phyloP scores from a whole-genome alignment of 2,888 invertebrate species.

The Acheta domesticus region DNA sequence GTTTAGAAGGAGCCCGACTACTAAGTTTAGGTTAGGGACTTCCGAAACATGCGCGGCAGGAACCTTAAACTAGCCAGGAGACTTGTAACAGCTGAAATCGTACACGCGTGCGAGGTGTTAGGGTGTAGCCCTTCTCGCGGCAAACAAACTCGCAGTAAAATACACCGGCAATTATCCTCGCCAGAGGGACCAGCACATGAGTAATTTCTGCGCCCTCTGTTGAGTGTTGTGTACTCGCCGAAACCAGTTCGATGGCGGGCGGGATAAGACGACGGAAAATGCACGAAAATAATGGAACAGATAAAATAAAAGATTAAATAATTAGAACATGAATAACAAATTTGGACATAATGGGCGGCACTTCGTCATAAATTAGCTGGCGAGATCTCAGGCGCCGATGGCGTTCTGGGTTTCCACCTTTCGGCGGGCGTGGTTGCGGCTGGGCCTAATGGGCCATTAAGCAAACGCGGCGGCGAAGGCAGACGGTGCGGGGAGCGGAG shows the following conservation, averaged over 20 bases:
- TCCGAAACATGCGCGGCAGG: background rate
- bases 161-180: background rate
- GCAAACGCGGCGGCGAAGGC: background rate
- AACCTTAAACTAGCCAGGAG: background rate
- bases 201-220: background rate
- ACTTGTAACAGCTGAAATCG: background rate
- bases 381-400: background rate
- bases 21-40: background rate
- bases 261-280: background rate
- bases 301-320: constrained; percentile 3
- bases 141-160: background rate
- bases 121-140: background rate
- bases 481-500: background rate
- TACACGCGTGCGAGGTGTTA: background rate
- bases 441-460: background rate
- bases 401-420: background rate
- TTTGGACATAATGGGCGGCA: constrained; percentile 4
- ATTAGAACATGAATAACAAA: constrained; percentile 9
- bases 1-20: too few species aligned
- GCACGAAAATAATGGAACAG: background rate
- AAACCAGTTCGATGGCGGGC: background rate
- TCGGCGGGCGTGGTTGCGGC: background rate
- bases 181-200: background rate
- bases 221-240: background rate
- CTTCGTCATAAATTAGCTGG: background rate